Conservation (phyloP, 2,888 invertebrate species). For the Tubulanus polymorphus region DNA sequence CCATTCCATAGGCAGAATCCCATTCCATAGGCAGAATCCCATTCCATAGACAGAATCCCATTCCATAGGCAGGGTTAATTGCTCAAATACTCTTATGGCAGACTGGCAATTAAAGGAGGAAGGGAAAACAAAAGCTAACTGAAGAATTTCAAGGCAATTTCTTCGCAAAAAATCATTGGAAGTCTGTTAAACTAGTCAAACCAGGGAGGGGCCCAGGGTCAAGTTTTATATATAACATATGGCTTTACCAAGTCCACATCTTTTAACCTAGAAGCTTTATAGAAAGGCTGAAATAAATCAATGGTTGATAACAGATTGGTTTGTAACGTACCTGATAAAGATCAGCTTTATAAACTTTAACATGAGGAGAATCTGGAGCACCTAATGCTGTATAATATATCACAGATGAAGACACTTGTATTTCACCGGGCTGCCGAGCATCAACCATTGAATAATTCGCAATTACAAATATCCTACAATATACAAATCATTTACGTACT, state of each 20-base stretch:
- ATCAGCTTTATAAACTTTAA: conserved; percentile 39
- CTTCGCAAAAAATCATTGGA: too few species aligned
- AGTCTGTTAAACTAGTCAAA: too few species aligned
- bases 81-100: not conserved
- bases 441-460: conserved; percentile 45
- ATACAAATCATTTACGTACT: too few species aligned
- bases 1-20: too few species aligned
- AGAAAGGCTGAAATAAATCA: not conserved
- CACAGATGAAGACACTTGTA: conserved; percentile 45
- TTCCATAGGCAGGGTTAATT: not conserved
- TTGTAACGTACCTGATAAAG: conserved; percentile 35
- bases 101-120: too few species aligned
- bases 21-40: not conserved
- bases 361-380: conserved; percentile 40
- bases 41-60: not conserved
- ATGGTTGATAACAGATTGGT: too few species aligned
- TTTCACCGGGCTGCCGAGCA: conserved; percentile 41
- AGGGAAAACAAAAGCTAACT: too few species aligned
- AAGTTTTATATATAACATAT: too few species aligned
- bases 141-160: too few species aligned
- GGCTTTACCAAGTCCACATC: too few species aligned
- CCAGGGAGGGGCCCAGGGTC: too few species aligned
- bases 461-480: conserved; percentile 44
- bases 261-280: not conserved
- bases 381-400: conserved; percentile 49